Percentiles rank a stretch among this genome's conserved stretches.
Evolutionary conservation across 2,888 invertebrate genomes (phyloP).

Genomic region (Diploptera punctata): DNA sequence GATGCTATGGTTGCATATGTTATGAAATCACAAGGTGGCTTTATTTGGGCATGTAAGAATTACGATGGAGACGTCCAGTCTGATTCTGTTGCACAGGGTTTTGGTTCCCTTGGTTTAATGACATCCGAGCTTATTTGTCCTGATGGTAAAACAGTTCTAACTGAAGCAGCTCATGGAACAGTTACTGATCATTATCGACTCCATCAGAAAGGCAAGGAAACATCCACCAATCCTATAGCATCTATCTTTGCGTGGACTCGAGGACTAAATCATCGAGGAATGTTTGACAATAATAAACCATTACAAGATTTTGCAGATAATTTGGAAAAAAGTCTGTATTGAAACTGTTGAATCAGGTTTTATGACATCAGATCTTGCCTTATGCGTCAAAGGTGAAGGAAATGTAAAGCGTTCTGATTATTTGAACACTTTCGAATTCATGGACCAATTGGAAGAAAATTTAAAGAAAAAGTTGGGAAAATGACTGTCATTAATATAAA

Average conservation of each 20-base stretch:
- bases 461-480: constrained; percentile 68
- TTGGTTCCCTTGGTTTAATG: constrained; percentile 96
- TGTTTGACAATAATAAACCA: constrained; percentile 83
- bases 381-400: constrained; percentile 94
- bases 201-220: constrained; percentile 95
- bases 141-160: constrained; percentile 97
- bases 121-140: constrained; percentile 96
- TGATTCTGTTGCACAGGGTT: constrained; percentile 97
- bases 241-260: constrained; percentile 99
- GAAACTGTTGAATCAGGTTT: constrained; percentile 93
- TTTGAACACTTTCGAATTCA: constrained; percentile 95
- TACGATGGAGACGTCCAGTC: constrained; percentile 99
- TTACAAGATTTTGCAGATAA: constrained; percentile 83
- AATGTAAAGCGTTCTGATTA: constrained; percentile 82
- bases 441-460: constrained; percentile 93
- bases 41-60: no score
- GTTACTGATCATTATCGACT: constrained; percentile 90
- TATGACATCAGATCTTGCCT: constrained; percentile 99
- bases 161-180: constrained; percentile 98
- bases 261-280: constrained; percentile 92
- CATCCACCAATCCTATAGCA: constrained; percentile 98
- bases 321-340: constrained; percentile 89
- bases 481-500: no score
- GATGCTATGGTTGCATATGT: constrained; percentile 99
- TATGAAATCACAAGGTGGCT: constrained; percentile 98